phyloP scores from a whole-genome alignment of 1,140 invertebrate genomes.

The Ceratosolen fusciceps region DNA sequence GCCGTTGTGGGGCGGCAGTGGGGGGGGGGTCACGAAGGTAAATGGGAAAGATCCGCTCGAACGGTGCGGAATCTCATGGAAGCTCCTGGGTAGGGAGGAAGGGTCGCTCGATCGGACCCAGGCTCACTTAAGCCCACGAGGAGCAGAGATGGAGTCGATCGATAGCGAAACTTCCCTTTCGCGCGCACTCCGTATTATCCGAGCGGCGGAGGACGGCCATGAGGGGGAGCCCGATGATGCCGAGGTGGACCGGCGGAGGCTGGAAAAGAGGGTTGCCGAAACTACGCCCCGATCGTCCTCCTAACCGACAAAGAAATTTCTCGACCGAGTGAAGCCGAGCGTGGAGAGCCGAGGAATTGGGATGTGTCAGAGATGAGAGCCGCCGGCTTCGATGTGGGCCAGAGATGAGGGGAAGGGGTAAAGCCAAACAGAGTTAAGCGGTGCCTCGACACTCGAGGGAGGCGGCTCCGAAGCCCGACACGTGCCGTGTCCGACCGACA shows the following conservation, averaged over 20 bases:
- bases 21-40: no score
- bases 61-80: background rate
- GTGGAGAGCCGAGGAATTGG: conserved; percentile 16
- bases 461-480: background rate
- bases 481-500: background rate
- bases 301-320: conserved; percentile 47
- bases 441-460: background rate
- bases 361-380: background rate
- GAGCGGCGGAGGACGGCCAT: background rate
- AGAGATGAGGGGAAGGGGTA: background rate
- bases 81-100: background rate
- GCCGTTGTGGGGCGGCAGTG: no score
- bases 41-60: no score
- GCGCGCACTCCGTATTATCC: conserved; percentile 15
- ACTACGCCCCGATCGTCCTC: conserved; percentile 41
- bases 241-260: no score
- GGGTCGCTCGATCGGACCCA: background rate
- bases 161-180: conserved; percentile 36
- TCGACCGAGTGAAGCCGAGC: conserved; percentile 40
- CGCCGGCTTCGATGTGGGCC: background rate
- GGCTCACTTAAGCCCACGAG: background rate
- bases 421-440: conserved; percentile 8
- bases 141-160: conserved; percentile 9
- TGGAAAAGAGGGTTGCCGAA: background rate
- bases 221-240: no score